phyloP scores from a whole-genome alignment of 2,113 vertebrate genomes.

The Crotophaga sulcirostris region DNA sequence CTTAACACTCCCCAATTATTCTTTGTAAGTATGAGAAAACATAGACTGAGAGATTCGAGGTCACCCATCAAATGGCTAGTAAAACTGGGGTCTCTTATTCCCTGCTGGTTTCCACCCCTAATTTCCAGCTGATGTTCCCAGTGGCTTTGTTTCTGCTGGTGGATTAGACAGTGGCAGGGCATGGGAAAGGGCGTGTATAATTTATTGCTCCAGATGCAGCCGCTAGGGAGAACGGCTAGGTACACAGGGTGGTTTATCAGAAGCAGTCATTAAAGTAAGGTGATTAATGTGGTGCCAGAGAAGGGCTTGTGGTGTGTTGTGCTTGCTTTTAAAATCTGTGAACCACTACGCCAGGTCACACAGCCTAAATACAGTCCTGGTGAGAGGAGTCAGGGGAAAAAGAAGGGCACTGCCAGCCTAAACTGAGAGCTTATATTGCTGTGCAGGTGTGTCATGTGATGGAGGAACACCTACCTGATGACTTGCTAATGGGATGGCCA shows the following conservation, averaged over 20 bases:
- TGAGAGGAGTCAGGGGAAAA: background rate
- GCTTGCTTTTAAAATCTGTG: background rate
- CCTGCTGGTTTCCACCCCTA: background rate
- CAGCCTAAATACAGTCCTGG: background rate
- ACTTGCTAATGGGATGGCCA: background rate
- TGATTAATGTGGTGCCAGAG: constrained; percentile 8
- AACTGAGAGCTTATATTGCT: background rate
- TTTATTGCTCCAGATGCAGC: background rate
- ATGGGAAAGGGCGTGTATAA: background rate
- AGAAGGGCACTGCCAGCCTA: background rate
- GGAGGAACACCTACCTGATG: background rate
- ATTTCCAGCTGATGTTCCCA: background rate
- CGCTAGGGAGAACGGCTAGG: background rate
- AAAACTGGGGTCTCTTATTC: background rate
- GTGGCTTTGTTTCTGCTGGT: background rate
- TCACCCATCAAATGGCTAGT: background rate
- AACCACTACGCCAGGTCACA: background rate
- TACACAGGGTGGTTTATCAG: background rate
- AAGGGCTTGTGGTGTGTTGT: background rate
- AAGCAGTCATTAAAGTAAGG: background rate
- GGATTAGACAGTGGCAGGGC: background rate
- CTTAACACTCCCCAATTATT: background rate
- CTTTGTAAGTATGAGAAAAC: background rate
- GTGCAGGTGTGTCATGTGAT: background rate
- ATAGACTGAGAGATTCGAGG: background rate